phyloP scores from a whole-genome alignment of 2,888 invertebrate species.

The Endomychus coccineus region DNA sequence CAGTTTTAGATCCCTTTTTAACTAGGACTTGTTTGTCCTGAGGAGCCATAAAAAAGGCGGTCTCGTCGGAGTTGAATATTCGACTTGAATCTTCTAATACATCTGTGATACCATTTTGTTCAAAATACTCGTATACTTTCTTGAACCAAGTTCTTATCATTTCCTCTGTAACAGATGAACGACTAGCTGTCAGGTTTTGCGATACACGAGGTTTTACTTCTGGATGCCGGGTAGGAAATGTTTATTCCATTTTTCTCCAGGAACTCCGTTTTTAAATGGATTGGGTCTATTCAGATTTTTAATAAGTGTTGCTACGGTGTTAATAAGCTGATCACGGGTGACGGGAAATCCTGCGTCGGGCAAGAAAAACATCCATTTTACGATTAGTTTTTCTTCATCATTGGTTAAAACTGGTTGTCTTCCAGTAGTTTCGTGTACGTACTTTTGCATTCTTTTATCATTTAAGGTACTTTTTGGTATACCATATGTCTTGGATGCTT shows the following conservation, averaged over 20 bases:
- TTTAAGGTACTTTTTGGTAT: constrained; percentile 1
- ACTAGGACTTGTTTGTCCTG: too few species aligned
- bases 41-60: constrained; percentile 32
- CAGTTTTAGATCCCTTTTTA: too few species aligned
- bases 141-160: constrained; percentile 29
- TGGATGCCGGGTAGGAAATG: constrained; percentile 9
- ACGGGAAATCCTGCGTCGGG: not conserved
- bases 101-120: constrained; percentile 19
- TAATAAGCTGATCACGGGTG: not conserved
- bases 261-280: constrained; percentile 13
- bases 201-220: constrained; percentile 27
- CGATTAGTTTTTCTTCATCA: not conserved
- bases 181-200: constrained; percentile 25
- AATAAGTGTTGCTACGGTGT: not conserved
- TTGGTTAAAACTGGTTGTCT: not conserved
- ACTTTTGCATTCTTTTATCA: not conserved
- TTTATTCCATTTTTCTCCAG: constrained; percentile 33
- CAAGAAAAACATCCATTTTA: not conserved
- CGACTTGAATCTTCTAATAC: constrained; percentile 25
- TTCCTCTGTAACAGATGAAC: constrained; percentile 26
- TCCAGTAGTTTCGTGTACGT: not conserved
- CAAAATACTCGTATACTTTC: constrained; percentile 24
- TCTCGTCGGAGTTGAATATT: constrained; percentile 35
- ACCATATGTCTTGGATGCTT: not conserved
- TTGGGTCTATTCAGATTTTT: not conserved